Conservation (phyloP, 1,140 invertebrate species). For the Sminthurinus signatus region DNA sequence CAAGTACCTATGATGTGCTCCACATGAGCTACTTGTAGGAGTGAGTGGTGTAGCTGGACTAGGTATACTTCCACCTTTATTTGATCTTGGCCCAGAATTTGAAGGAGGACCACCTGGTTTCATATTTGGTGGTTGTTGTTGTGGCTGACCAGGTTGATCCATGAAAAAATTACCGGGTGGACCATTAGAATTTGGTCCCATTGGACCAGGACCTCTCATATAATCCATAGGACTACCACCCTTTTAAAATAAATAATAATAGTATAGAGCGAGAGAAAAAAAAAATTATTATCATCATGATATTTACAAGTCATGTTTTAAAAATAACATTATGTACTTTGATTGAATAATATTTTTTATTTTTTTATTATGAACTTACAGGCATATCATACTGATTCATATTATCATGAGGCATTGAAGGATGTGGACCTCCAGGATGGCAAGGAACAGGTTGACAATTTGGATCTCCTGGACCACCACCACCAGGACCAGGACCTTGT, state of each 20-base stretch:
- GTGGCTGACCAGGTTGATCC: slow-evolving; percentile 37
- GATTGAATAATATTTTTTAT: no score
- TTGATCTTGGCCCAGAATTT: slow-evolving; percentile 41
- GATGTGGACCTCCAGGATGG: slow-evolving; percentile 37
- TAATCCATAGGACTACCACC: no score
- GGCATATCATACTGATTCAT: slow-evolving; percentile 45
- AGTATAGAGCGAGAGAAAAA: no score
- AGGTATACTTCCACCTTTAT: slow-evolving; percentile 40
- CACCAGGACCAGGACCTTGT: no score
- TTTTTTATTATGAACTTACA: slow-evolving; percentile 37
- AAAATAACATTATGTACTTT: no score
- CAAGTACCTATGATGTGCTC: slow-evolving; percentile 35
- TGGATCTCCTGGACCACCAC: slow-evolving; percentile 36
- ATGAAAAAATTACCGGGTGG: slow-evolving; percentile 37
- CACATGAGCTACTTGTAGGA: slow-evolving; percentile 39
- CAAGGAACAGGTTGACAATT: slow-evolving; percentile 35
- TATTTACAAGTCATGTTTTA: no score
- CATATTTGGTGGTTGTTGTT: slow-evolving; percentile 40
- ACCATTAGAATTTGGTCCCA: slow-evolving; percentile 39
- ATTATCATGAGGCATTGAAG: slow-evolving; percentile 38
- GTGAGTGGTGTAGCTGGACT: slow-evolving; percentile 41
- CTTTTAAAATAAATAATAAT: no score
- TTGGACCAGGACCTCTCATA: no score
- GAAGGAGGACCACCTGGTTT: no score
- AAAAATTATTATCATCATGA: no score